A percentile compares a stretch with the other conserved stretches of the same genome.
phyloP scores from a whole-genome alignment of 2,888 invertebrate species.

The Muscina levida region DNA sequence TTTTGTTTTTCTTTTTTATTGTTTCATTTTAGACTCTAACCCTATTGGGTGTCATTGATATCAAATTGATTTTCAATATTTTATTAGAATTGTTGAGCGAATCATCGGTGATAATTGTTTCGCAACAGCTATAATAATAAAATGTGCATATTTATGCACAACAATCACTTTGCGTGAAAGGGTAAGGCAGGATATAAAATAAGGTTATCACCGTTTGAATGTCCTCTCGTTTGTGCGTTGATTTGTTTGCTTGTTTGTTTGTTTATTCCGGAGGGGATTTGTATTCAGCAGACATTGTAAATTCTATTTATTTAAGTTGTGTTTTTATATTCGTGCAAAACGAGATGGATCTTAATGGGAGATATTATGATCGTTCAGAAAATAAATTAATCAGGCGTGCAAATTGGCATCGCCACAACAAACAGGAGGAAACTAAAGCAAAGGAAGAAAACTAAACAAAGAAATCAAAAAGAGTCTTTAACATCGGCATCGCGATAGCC shows the following conservation, averaged over 20 bases:
- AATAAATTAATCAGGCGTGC: slow-evolving; percentile 60
- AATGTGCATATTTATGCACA: slow-evolving; percentile 9
- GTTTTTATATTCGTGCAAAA: slow-evolving; percentile 8
- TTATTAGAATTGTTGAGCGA: slow-evolving; percentile 64
- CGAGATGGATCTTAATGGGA: slow-evolving; percentile 1
- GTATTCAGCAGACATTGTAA: slow-evolving; percentile 36
- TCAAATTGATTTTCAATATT: slow-evolving; percentile 68
- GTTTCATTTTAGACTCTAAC: slow-evolving; percentile 40
- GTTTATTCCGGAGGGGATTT: slow-evolving; percentile 22
- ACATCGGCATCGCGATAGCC: no score
- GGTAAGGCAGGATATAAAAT: not conserved
- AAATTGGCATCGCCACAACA: slow-evolving; percentile 50
- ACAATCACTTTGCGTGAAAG: not conserved
- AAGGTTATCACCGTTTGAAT: not conserved
- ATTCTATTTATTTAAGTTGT: slow-evolving; percentile 44
- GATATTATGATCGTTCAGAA: slow-evolving; percentile 34
- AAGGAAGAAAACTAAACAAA: slow-evolving; percentile 1
- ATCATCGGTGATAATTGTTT: slow-evolving; percentile 25
- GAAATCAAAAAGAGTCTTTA: no score
- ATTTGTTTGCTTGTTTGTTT: no score
- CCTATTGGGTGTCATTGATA: slow-evolving; percentile 65
- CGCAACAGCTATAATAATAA: slow-evolving; percentile 46
- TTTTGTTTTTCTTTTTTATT: not conserved
- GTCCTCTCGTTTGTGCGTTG: no score
- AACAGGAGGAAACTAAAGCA: slow-evolving; percentile 27